These are phyloP conservation scores for Tangara arthus DNA, from an alignment of 2,797 vertebrate genomes.

Conservation along the genomic window DNA sequence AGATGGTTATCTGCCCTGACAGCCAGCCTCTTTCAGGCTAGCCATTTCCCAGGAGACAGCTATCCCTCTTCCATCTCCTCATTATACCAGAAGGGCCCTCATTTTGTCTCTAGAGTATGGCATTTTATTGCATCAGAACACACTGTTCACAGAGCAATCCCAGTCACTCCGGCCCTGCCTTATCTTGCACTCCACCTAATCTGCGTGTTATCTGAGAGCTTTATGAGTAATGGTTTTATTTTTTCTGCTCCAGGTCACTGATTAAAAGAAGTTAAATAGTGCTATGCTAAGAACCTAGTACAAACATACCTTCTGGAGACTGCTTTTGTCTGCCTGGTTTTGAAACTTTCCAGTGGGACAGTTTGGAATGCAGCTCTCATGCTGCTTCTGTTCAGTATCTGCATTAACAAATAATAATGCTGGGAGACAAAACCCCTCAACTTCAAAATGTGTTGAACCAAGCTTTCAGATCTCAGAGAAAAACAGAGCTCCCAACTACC, in stretches of 20 bases:
- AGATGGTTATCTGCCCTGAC: not conserved
- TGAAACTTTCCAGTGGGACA: not conserved
- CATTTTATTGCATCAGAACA: conserved; percentile 34
- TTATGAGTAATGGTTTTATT: conserved; percentile 25
- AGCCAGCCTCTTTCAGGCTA: not conserved
- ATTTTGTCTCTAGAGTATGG: not conserved
- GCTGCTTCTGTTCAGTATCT: not conserved
- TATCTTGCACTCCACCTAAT: conserved; percentile 43
- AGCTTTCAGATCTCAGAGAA: not conserved
- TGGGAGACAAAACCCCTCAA: not conserved
- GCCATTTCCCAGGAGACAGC: not conserved
- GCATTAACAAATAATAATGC: not conserved
- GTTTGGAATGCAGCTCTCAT: not conserved
- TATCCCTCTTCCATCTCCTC: not conserved
- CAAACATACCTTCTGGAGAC: conserved; percentile 33
- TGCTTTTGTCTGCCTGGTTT: not conserved
- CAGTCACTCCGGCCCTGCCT: not conserved
- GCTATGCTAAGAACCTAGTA: not conserved
- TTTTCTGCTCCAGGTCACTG: not conserved
- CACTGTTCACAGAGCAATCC: not conserved
- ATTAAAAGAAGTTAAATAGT: conserved; percentile 53
- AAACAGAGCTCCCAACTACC: not conserved
- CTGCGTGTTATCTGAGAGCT: conserved; percentile 1
- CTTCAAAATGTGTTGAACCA: not conserved
- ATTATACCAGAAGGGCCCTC: not conserved